Percentiles rank a stretch among this genome's conserved stretches.
Conservation (phyloP, 2,797 vertebrate species). For the Amazona finschi region DNA sequence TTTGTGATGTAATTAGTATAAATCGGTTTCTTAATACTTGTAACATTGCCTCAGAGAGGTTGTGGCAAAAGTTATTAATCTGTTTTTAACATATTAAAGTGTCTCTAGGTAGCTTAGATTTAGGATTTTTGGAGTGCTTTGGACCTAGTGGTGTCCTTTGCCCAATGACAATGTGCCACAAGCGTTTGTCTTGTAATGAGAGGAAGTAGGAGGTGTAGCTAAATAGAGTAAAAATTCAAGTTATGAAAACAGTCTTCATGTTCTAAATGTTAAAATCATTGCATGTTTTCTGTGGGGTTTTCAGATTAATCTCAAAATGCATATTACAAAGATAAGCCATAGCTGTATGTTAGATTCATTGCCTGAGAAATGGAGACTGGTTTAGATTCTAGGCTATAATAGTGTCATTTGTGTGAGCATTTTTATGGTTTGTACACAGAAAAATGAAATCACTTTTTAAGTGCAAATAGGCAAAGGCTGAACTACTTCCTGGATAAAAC, state of each 20-base stretch:
- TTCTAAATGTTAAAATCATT: background rate
- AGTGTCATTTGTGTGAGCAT: background rate
- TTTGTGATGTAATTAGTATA: background rate
- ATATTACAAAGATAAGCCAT: background rate
- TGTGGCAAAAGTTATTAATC: background rate
- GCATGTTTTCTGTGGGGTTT: background rate
- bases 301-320: background rate
- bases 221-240: background rate
- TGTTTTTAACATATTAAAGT: background rate
- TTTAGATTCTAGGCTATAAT: background rate
- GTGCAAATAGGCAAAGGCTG: background rate
- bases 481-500: background rate
- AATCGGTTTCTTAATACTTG: background rate
- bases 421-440: background rate
- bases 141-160: background rate
- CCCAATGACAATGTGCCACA: background rate
- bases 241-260: background rate
- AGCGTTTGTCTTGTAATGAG: background rate
- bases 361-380: background rate
- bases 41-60: background rate
- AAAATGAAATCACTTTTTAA: background rate
- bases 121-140: background rate
- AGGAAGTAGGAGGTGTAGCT: background rate
- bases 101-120: background rate
- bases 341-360: background rate